Percentiles rank a stretch among this genome's conserved stretches.
phyloP scores from a whole-genome alignment of 2,797 vertebrate species.

The Acanthis flammea region DNA sequence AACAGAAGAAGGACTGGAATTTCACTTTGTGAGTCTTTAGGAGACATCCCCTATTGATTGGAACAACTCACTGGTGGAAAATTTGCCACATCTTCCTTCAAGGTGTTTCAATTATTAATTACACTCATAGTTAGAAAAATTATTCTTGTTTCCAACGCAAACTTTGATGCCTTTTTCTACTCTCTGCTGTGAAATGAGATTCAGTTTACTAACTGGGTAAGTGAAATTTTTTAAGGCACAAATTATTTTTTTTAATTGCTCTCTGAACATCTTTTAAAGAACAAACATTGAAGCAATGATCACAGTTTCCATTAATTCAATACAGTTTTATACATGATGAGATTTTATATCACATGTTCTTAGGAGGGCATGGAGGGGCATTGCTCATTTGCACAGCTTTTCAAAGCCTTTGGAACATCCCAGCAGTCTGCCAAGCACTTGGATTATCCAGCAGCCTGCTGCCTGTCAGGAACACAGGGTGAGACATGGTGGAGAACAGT shows the following conservation, averaged over 20 bases:
- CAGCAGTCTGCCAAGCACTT: neutral
- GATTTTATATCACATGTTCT: neutral
- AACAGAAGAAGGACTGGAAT: neutral
- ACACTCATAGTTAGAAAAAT: neutral
- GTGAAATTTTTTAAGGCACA: neutral
- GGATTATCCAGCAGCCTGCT: neutral
- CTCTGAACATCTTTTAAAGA: neutral
- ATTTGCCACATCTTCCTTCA: neutral
- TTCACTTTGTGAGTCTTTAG: neutral
- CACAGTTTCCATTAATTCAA: neutral
- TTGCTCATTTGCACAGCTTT: neutral
- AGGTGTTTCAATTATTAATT: neutral
- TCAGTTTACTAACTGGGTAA: neutral
- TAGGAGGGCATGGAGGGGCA: neutral
- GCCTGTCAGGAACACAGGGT: neutral
- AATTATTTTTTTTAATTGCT: neutral
- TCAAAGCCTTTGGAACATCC: neutral
- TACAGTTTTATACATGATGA: neutral
- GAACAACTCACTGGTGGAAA: neutral
- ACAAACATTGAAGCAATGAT: neutral
- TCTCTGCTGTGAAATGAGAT: neutral
- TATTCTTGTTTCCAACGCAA: neutral
- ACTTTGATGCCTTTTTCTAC: neutral
- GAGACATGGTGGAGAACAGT: neutral
- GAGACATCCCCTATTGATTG: neutral